phyloP scores from a whole-genome alignment of 2,797 vertebrate species.

The Anguilla obscura region DNA sequence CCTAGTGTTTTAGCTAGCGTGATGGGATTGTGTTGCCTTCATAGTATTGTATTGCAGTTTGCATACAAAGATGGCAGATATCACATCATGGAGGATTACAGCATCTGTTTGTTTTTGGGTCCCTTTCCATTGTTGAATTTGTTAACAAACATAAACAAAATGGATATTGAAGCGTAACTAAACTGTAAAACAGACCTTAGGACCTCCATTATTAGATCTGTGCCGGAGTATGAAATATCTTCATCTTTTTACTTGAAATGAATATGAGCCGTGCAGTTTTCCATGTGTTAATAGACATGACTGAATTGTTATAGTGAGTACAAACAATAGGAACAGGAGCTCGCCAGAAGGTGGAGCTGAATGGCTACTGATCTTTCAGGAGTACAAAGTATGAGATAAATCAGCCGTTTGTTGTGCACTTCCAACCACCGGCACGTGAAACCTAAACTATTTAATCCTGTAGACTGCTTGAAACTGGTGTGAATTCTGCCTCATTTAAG shows the following conservation, averaged over 20 bases:
- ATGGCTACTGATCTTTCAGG: background rate
- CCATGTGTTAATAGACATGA: background rate
- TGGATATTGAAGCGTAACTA: background rate
- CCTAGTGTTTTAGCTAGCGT: background rate
- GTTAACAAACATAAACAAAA: background rate
- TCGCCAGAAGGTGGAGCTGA: constrained; percentile 5
- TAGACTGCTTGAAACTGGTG: background rate
- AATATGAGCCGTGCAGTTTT: background rate
- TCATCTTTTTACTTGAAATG: background rate
- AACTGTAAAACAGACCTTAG: background rate
- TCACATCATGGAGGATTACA: background rate
- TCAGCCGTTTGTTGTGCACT: background rate
- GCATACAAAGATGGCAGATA: background rate
- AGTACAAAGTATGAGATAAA: background rate
- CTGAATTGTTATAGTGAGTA: background rate
- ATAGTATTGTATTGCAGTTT: background rate
- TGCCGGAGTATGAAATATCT: background rate
- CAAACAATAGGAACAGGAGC: background rate
- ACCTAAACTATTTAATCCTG: background rate
- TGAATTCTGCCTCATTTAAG: background rate
- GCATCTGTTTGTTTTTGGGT: background rate
- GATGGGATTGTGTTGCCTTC: background rate
- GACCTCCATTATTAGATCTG: background rate
- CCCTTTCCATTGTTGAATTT: background rate
- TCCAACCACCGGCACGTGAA: background rate